A percentile compares a stretch with the other conserved stretches of the same genome.
Conservation (phyloP, 2,888 invertebrate species). For the Lochmaea crataegi region DNA sequence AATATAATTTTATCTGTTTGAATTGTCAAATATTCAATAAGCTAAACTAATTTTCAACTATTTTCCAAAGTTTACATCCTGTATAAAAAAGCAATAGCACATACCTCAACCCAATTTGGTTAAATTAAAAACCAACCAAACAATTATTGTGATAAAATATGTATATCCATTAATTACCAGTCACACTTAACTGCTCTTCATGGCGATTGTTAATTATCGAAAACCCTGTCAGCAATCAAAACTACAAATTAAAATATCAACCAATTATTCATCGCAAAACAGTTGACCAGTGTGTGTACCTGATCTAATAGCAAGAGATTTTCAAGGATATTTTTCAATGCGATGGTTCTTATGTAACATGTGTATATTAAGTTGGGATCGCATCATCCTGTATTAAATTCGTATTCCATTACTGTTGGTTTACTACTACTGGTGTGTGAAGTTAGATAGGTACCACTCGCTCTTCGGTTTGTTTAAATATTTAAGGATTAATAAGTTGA, state of each 20-base stretch:
- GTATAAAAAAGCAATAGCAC: too few species aligned
- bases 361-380: conserved; percentile 38
- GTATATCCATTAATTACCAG: neutral
- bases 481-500: conserved; percentile 17
- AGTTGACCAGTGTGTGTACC: conserved; percentile 38
- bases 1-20: too few species aligned
- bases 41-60: too few species aligned
- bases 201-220: conserved; percentile 21
- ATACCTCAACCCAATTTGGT: too few species aligned
- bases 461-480: neutral
- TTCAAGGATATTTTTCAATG: conserved; percentile 47
- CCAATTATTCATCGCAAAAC: conserved; percentile 24
- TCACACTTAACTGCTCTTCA: conserved; percentile 18
- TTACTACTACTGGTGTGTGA: conserved; percentile 26
- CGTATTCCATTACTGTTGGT: conserved; percentile 39
- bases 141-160: too few species aligned
- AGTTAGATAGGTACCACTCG: conserved; percentile 6
- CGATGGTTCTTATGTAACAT: conserved; percentile 45
- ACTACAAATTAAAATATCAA: conserved; percentile 13
- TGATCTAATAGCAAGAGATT: conserved; percentile 39
- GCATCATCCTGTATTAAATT: conserved; percentile 30
- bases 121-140: too few species aligned
- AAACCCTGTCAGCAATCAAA: conserved; percentile 13
- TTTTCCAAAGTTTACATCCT: too few species aligned
- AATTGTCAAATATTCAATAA: too few species aligned